Conservation (phyloP, 2,113 vertebrate species). For the Chitala chitala region DNA sequence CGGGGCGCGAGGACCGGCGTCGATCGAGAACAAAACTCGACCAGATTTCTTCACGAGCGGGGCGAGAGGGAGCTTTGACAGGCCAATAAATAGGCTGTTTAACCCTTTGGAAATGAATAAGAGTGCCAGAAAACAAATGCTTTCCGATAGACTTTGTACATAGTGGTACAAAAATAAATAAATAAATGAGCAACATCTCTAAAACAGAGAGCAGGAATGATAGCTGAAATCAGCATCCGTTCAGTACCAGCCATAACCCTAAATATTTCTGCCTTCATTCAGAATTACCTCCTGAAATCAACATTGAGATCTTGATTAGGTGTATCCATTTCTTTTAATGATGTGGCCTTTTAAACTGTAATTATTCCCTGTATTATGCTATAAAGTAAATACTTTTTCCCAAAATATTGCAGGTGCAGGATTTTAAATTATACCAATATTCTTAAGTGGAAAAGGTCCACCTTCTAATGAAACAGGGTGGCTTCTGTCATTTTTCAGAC, state of each 20-base stretch:
- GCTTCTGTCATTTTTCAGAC: not conserved
- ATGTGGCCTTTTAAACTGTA: slow-evolving; percentile 51
- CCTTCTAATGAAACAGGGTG: slow-evolving; percentile 25
- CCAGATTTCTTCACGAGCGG: slow-evolving; percentile 76
- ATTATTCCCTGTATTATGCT: slow-evolving; percentile 58
- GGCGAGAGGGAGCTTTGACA: slow-evolving; percentile 89
- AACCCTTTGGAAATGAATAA: slow-evolving; percentile 98
- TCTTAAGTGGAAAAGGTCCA: slow-evolving; percentile 36
- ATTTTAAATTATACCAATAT: not conserved
- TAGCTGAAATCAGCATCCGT: slow-evolving; percentile 62
- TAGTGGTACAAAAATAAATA: slow-evolving; percentile 70
- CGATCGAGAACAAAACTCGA: slow-evolving; percentile 81
- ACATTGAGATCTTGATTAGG: slow-evolving; percentile 63
- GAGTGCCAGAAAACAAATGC: slow-evolving; percentile 81
- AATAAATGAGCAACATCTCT: too few relatives aligned
- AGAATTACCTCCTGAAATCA: too few relatives aligned
- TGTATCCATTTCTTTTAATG: slow-evolving; percentile 52
- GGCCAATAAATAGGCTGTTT: slow-evolving; percentile 98
- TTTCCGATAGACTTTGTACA: slow-evolving; percentile 89
- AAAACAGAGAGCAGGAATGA: slow-evolving; percentile 45
- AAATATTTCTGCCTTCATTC: too few relatives aligned
- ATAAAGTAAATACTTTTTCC: slow-evolving; percentile 54
- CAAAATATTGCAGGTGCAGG: slow-evolving; percentile 50
- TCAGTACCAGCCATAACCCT: too few relatives aligned
- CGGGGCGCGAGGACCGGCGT: slow-evolving; percentile 87